phyloP scores from a whole-genome alignment of 2,797 vertebrate species.

The Notamacropus eugenii region DNA sequence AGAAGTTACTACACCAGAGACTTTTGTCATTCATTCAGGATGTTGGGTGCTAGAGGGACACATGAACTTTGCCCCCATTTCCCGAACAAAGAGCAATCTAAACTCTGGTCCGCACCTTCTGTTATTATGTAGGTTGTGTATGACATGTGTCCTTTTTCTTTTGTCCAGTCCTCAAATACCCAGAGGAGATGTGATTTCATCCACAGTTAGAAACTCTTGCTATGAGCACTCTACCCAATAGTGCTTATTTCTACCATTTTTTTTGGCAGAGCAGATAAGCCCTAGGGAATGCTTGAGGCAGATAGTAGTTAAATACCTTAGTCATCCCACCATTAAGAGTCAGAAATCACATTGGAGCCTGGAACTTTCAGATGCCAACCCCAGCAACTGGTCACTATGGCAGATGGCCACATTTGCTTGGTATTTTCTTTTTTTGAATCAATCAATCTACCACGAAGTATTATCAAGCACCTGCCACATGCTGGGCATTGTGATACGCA shows the following conservation, averaged over 20 bases:
- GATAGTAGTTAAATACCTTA: neutral
- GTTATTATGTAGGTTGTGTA: constrained; percentile 43
- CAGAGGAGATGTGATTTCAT: neutral
- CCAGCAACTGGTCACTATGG: neutral
- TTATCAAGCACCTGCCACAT: neutral
- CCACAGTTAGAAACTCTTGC: neutral
- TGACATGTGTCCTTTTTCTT: constrained; percentile 49
- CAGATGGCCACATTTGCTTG: neutral
- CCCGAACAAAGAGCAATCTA: constrained; percentile 45
- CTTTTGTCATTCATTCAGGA: constrained; percentile 21
- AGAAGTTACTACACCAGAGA: neutral
- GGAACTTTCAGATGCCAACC: neutral
- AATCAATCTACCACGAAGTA: neutral
- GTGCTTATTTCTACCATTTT: neutral
- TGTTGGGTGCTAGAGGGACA: constrained; percentile 37
- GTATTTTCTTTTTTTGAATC: neutral
- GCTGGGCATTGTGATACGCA: neutral
- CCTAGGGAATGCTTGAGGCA: neutral
- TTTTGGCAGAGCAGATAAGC: neutral
- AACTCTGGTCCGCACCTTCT: neutral
- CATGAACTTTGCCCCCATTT: constrained; percentile 38
- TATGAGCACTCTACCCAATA: neutral
- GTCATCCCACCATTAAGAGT: neutral
- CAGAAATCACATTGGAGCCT: neutral
- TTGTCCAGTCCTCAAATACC: neutral